Evolutionary conservation across 2,797 vertebrate species (phyloP).

Genomic region (Eremophila alpestris): DNA sequence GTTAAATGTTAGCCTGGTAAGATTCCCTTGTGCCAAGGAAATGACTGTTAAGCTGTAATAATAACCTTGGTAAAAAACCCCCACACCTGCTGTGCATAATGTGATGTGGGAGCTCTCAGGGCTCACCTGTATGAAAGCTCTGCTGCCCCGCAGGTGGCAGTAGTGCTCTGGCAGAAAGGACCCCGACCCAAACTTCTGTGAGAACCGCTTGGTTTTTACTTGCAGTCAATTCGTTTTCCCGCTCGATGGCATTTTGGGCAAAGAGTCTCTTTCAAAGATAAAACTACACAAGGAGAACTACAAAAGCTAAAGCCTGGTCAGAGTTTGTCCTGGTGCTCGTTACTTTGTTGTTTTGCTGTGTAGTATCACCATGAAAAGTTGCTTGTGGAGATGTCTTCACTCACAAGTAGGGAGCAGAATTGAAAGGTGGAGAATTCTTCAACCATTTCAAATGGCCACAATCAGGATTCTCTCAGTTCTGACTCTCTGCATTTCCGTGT

Average conservation of each 20-base stretch:
- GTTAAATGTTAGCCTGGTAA: background rate
- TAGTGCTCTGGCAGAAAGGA: background rate
- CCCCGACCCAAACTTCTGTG: background rate
- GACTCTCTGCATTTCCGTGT: background rate
- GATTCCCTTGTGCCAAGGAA: background rate
- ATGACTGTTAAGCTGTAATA: background rate
- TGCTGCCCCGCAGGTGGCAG: conserved; percentile 15
- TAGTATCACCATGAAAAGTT: background rate
- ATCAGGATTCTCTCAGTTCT: background rate
- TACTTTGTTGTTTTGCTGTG: background rate
- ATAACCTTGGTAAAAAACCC: background rate
- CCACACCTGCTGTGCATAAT: background rate
- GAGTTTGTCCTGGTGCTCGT: background rate
- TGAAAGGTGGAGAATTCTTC: background rate
- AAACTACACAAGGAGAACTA: background rate
- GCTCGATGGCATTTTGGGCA: background rate
- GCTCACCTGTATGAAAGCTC: background rate
- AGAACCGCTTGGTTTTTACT: background rate
- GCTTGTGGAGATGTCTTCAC: background rate
- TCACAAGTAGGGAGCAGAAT: background rate
- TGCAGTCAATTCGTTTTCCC: background rate
- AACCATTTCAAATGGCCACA: background rate
- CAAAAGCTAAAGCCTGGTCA: background rate
- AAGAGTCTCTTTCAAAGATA: background rate
- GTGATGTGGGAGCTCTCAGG: background rate